Base-by-base conservation (phyloP, 2,888 invertebrate species). In the Chrysotoxum bicinctum region DNA sequence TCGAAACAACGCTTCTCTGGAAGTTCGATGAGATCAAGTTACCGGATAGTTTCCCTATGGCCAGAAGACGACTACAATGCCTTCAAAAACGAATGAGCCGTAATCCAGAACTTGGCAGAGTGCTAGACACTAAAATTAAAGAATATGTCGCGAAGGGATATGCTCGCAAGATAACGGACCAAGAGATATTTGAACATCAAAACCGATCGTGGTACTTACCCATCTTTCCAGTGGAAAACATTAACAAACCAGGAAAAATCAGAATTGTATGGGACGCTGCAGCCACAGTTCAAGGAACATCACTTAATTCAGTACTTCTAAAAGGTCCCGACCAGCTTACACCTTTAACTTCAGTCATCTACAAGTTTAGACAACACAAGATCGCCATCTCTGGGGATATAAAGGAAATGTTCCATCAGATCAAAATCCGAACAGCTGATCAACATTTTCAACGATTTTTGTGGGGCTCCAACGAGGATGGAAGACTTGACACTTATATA, bases 251-350 rank as follows among this genome's bases (percentile, higher is more conserved):
- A 6, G 85, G 86, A 6, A 87, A 88, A 62, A 56, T 89, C 1
- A 78, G 90, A 56, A 23, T 90, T 2, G 90, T 90, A 0, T 89
- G 87, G 82, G 90, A 90, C 70, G 89, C 90, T 6, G 90, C 89
- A 6, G 56, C 56, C 6, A 0, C 35, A 35, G 35, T 35, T 35
- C 12, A 32, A 1, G 37, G 37, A 10, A 48, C 16, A 2, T 72
- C 72, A 4, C 10, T 72, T 0, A 72, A 72, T 19, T 60, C 60
- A 23, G 19, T 56, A n/a, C 32, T 56, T 19, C 12, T 56, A 2
- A 56, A 56, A 10, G 91, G 90, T 1, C 90, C 91, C 0, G 90
- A 90, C 68, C 70, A 90, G 6, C 78, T 90, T 0, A 85, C 88
- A 10, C 87, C 90, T 4, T 73, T 92, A 14, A 78, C 88, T 0